These are phyloP conservation scores for Amblyjoppa proteus DNA, from an alignment of 2,888 invertebrate genomes.

Conservation along the genomic window DNA sequence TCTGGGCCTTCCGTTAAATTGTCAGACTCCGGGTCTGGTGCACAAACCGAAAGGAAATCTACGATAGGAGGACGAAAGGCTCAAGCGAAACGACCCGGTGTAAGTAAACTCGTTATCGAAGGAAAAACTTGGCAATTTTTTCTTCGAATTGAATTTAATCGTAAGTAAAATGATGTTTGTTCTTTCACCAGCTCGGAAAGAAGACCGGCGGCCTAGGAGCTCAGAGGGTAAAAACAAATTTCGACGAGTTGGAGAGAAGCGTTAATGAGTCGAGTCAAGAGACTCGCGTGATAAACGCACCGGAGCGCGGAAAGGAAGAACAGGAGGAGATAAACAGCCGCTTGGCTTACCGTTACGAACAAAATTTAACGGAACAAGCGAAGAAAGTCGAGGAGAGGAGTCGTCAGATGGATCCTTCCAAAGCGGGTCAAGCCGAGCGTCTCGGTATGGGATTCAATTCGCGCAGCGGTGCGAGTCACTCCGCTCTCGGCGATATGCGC, in stretches of 20 bases:
- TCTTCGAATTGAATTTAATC: slow-evolving; percentile 37
- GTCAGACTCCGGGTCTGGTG: slow-evolving; percentile 73
- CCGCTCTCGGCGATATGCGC: slow-evolving; percentile 96
- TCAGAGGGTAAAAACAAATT: slow-evolving; percentile 97
- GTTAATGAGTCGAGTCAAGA: slow-evolving; percentile 90
- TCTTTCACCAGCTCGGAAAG: slow-evolving; percentile 90
- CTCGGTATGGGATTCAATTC: slow-evolving; percentile 95
- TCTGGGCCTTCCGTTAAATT: slow-evolving; percentile 80
- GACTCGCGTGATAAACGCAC: slow-evolving; percentile 83
- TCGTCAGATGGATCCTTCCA: slow-evolving; percentile 91
- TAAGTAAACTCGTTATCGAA: slow-evolving; percentile 82
- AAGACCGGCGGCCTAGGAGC: slow-evolving; percentile 95
- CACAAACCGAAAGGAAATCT: slow-evolving; percentile 86
- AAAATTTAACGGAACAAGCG: slow-evolving; percentile 90
- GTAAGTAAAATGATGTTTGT: background rate
- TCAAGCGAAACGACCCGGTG: slow-evolving; percentile 89
- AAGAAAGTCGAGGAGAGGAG: slow-evolving; percentile 91
- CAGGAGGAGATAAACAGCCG: slow-evolving; percentile 89
- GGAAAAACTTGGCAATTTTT: background rate
- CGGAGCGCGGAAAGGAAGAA: slow-evolving; percentile 88
- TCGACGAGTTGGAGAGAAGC: slow-evolving; percentile 96
- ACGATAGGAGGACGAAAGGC: slow-evolving; percentile 91
- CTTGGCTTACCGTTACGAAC: slow-evolving; percentile 88
- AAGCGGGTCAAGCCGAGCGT: slow-evolving; percentile 95
- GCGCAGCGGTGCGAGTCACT: slow-evolving; percentile 91